Percentiles rank a stretch among this genome's conserved stretches.
phyloP scores from a whole-genome alignment of 2,888 invertebrate species.

The Parapristionchus giblindavisi region DNA sequence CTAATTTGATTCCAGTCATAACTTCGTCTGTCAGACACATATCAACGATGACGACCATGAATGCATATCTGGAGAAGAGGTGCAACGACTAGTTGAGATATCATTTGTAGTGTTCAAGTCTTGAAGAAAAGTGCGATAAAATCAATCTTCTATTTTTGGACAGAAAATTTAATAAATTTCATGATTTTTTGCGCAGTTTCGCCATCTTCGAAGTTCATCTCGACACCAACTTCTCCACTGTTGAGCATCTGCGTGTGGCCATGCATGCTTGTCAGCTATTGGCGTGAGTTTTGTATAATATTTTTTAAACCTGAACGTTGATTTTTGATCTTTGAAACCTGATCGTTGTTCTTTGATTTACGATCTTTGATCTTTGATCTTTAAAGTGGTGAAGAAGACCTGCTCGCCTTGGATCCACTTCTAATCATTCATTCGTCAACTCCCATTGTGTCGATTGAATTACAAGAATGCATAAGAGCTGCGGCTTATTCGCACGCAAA shows the following conservation, averaged over 20 bases:
- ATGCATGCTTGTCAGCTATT: slow-evolving; percentile 35
- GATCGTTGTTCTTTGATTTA: not conserved
- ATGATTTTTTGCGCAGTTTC: slow-evolving; percentile 2
- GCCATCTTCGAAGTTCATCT: slow-evolving; percentile 8
- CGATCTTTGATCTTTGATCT: not conserved
- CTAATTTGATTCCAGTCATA: slow-evolving; percentile 19
- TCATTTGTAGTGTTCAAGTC: not conserved
- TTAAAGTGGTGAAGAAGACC: slow-evolving; percentile 32
- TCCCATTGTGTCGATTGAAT: slow-evolving; percentile 7
- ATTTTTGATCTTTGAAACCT: too few species aligned
- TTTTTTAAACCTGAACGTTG: not conserved
- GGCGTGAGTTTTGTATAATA: slow-evolving; percentile 3
- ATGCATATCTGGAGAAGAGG: slow-evolving; percentile 17
- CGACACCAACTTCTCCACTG: slow-evolving; percentile 10
- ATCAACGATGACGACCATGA: not conserved
- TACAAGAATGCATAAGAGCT: slow-evolving; percentile 26
- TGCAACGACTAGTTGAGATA: not conserved
- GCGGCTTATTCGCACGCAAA: slow-evolving; percentile 19
- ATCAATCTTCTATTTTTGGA: too few species aligned
- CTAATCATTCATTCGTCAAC: slow-evolving; percentile 25
- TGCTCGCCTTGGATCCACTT: slow-evolving; percentile 22
- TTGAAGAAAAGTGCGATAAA: not conserved
- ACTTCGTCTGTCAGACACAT: not conserved
- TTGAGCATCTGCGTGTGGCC: slow-evolving; percentile 19
- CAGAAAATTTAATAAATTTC: too few species aligned